Evolutionary conservation across 2,113 vertebrate species (phyloP).

Genomic region (Catharus minimus): DNA sequence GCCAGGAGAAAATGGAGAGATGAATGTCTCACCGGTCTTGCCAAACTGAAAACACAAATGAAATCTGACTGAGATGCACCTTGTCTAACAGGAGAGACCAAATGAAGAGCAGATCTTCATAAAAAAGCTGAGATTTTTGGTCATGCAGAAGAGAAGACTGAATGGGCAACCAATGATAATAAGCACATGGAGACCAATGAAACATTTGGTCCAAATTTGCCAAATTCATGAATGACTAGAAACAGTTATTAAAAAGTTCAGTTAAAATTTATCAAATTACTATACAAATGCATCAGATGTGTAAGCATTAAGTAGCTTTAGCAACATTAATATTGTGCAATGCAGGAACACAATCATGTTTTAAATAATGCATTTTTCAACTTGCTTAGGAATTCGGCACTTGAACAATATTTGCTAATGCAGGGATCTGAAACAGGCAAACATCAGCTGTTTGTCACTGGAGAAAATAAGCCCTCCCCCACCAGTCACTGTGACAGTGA

Average conservation of each 20-base stretch:
- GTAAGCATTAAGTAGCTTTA: slow-evolving; percentile 5
- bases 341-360: slow-evolving; percentile 10
- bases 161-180: background rate
- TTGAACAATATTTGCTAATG: slow-evolving; percentile 29
- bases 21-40: slow-evolving; percentile 81
- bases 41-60: slow-evolving; percentile 83
- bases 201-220: background rate
- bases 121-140: background rate
- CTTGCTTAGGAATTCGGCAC: slow-evolving; percentile 31
- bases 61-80: slow-evolving; percentile 46
- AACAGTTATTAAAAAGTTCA: background rate
- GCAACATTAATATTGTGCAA: background rate
- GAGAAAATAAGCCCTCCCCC: background rate
- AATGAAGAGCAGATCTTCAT: background rate
- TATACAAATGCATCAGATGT: background rate
- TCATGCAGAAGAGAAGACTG: background rate
- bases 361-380: slow-evolving; percentile 41
- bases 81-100: background rate
- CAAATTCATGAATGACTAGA: slow-evolving; percentile 5
- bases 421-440: slow-evolving; percentile 30
- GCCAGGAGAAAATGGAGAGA: slow-evolving; percentile 86
- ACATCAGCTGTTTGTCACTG: slow-evolving; percentile 3
- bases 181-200: background rate
- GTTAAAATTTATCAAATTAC: slow-evolving; percentile 5
- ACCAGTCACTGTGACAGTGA: background rate